A percentile compares a stretch with the other conserved stretches of the same genome.
These are phyloP conservation scores for Tupiocoris notatus DNA, from an alignment of 2,888 invertebrate genomes.

Conservation along the genomic window DNA sequence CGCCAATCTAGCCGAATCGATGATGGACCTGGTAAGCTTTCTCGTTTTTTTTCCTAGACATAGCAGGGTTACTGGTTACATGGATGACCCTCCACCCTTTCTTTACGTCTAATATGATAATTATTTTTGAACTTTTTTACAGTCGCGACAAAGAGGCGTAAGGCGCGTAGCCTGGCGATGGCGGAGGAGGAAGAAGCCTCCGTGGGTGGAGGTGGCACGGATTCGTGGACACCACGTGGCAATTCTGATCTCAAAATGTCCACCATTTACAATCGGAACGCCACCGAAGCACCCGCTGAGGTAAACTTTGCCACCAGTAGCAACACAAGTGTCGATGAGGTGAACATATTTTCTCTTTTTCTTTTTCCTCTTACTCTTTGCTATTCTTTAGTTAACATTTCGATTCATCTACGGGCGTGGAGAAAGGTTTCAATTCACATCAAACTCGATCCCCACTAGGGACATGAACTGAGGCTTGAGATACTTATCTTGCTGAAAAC, in stretches of 20 bases:
- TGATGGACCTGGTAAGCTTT: conserved; percentile 60
- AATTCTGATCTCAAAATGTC: conserved; percentile 83
- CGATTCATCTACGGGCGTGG: too few relatives aligned
- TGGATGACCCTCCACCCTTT: too few relatives aligned
- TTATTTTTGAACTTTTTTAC: conserved; percentile 1
- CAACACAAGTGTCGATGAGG: conserved; percentile 43
- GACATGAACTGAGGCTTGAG: too few relatives aligned
- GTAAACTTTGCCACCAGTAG: conserved; percentile 50
- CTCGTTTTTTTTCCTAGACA: too few relatives aligned
- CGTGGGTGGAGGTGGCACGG: conserved; percentile 51
- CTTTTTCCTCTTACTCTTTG: neutral
- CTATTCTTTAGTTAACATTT: too few relatives aligned
- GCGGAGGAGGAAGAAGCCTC: conserved; percentile 58
- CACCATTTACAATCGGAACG: conserved; percentile 81
- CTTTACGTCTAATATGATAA: too few relatives aligned
- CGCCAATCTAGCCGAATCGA: conserved; percentile 67
- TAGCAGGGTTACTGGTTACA: too few relatives aligned
- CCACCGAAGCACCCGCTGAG: conserved; percentile 81
- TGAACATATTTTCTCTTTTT: conserved; percentile 25
- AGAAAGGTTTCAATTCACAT: too few relatives aligned
- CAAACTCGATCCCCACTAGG: too few relatives aligned
- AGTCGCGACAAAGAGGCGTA: conserved; percentile 68
- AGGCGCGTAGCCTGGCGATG: conserved; percentile 62
- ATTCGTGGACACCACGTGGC: conserved; percentile 76
- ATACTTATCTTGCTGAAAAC: too few relatives aligned